A percentile compares a stretch with the other conserved stretches of the same genome.
These are phyloP conservation scores for Ceratosolen solmsi DNA, from an alignment of 1,140 invertebrate species.

Conservation along the genomic window DNA sequence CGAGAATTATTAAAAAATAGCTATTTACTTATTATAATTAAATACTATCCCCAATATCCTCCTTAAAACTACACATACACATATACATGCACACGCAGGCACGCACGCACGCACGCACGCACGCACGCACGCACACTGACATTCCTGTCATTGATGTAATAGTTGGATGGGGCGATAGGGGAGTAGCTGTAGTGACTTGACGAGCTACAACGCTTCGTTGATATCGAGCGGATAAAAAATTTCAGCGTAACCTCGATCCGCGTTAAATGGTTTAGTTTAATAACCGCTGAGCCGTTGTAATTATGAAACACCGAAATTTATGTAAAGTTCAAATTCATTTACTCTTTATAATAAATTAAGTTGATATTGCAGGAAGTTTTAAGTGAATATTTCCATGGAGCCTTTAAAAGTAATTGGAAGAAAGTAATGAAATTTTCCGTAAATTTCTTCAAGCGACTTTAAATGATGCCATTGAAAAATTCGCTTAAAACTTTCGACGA, in stretches of 20 bases:
- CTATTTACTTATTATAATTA: no score
- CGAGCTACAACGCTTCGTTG: background rate
- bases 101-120: no score
- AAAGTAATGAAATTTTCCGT: conserved; percentile 7
- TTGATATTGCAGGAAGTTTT: background rate
- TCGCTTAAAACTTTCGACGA: background rate
- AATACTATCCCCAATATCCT: no score
- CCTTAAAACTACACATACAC: no score
- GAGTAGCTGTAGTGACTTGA: no score
- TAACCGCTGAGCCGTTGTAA: background rate
- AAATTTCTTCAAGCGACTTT: background rate
- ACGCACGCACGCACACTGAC: no score
- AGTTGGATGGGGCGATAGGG: no score
- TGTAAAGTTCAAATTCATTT: background rate
- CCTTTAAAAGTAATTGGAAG: conserved; percentile 1
- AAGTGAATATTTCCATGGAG: conserved; percentile 10
- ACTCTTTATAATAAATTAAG: conserved; percentile 4
- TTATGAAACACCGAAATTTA: background rate
- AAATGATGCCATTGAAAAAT: conserved; percentile 9
- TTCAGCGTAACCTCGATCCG: background rate
- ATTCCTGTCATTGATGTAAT: no score
- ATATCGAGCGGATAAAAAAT: background rate
- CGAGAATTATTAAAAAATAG: no score
- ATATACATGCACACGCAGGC: no score
- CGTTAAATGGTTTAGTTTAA: background rate